Percentiles rank a stretch among this genome's conserved stretches.
Evolutionary conservation across 2,113 vertebrate genomes (phyloP).

Genomic region (Clarias gariepinus): DNA sequence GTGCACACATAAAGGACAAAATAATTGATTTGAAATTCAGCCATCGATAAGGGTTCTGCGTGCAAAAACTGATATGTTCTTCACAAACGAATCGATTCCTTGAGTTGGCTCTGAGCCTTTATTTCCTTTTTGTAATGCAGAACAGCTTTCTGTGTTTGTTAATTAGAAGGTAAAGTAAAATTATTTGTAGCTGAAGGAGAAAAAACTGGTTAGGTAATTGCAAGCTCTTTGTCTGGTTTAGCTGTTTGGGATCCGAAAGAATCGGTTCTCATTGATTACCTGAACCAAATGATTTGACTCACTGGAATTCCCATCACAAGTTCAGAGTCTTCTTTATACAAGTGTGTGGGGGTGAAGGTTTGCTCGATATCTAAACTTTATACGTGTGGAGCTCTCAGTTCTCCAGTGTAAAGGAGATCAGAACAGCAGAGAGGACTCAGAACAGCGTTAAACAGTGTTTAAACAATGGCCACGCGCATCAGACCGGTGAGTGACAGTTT

Average conservation of each 20-base stretch:
- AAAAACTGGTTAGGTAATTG: neutral
- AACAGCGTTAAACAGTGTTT: neutral
- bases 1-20: neutral
- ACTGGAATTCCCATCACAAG: neutral
- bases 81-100: neutral
- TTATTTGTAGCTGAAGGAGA: neutral
- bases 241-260: no score
- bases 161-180: neutral
- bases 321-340: neutral
- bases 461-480: constrained; percentile 71
- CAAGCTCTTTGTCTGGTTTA: neutral
- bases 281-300: neutral
- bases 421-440: neutral
- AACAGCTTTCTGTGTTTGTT: neutral
- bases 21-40: no score
- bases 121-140: neutral
- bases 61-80: neutral
- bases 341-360: neutral
- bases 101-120: neutral
- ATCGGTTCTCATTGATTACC: neutral
- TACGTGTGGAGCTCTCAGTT: neutral
- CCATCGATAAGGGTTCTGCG: neutral
- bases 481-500: constrained; percentile 72
- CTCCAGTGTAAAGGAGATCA: neutral
- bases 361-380: neutral